A percentile compares a stretch with the other conserved stretches of the same genome.
Conservation (phyloP, 2,797 vertebrate genomes). For the Alosa sapidissima region DNA sequence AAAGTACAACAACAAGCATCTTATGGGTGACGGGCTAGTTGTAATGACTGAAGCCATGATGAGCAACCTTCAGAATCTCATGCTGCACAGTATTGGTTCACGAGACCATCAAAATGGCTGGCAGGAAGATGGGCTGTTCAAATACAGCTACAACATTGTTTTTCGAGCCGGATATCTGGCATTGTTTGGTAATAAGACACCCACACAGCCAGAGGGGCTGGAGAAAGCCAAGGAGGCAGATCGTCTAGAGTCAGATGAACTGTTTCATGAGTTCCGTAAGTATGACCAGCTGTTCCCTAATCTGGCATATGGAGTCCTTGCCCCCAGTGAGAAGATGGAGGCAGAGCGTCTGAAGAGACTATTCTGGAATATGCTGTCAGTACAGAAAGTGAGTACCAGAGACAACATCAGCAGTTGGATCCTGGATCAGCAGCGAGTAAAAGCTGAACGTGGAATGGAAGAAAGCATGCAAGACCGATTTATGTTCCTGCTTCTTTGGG, state of each 20-base stretch:
- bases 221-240: slow-evolving; percentile 72
- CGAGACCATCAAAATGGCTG: slow-evolving; percentile 63
- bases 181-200: slow-evolving; percentile 76
- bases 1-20: slow-evolving; percentile 69
- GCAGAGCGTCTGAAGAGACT: slow-evolving; percentile 67
- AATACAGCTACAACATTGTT: slow-evolving; percentile 82
- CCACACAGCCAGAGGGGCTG: slow-evolving; percentile 33
- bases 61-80: slow-evolving; percentile 75
- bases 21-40: slow-evolving; percentile 81
- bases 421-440: slow-evolving; percentile 64
- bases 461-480: slow-evolving; percentile 77
- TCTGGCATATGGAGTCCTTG: slow-evolving; percentile 75
- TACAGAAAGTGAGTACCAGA: slow-evolving; percentile 65
- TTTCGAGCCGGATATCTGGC: slow-evolving; percentile 87
- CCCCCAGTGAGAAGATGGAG: slow-evolving; percentile 73
- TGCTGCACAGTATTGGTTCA: slow-evolving; percentile 66
- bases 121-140: slow-evolving; percentile 80
- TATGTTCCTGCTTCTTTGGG: slow-evolving; percentile 90
- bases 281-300: slow-evolving; percentile 87
- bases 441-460: slow-evolving; percentile 61
- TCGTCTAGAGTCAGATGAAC: slow-evolving; percentile 68
- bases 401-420: slow-evolving; percentile 86
- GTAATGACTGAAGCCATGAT: slow-evolving; percentile 80
- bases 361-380: slow-evolving; percentile 78
- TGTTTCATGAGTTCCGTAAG: slow-evolving; percentile 83